Evolutionary conservation across 2,888 invertebrate genomes (phyloP).

Genomic region (Epinotia demarniana): DNA sequence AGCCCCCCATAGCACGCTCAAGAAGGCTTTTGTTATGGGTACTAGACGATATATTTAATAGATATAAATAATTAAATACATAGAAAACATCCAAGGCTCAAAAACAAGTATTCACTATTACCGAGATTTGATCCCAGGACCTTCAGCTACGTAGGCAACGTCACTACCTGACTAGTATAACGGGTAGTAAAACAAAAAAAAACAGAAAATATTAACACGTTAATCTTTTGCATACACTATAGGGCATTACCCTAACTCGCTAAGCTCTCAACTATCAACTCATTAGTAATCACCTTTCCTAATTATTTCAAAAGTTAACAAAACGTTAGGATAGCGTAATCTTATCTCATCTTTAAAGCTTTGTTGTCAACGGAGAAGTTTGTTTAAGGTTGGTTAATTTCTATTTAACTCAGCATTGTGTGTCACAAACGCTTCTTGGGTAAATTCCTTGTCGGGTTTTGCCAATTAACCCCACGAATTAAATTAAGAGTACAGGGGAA

Average conservation of each 20-base stretch:
- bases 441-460: constrained; percentile 1
- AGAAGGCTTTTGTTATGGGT: no score
- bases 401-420: neutral
- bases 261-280: constrained; percentile 15
- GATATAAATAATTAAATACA: no score
- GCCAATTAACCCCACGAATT: neutral
- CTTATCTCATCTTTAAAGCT: constrained; percentile 27
- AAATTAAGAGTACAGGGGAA: neutral
- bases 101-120: no score
- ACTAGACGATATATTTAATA: no score
- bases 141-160: no score
- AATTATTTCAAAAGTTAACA: constrained; percentile 34
- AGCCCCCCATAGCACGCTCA: no score
- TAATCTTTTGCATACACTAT: neutral
- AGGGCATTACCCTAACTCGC: neutral
- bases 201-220: no score
- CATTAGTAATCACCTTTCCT: constrained; percentile 29
- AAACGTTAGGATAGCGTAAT: neutral
- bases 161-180: no score
- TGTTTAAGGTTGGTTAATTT: neutral
- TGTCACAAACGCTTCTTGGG: neutral
- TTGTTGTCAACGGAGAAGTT: constrained; percentile 15
- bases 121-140: no score
- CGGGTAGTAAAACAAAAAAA: no score
- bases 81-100: no score